Base-by-base conservation (phyloP, 2,888 invertebrate species). In the Stegana nigrithorax region DNA sequence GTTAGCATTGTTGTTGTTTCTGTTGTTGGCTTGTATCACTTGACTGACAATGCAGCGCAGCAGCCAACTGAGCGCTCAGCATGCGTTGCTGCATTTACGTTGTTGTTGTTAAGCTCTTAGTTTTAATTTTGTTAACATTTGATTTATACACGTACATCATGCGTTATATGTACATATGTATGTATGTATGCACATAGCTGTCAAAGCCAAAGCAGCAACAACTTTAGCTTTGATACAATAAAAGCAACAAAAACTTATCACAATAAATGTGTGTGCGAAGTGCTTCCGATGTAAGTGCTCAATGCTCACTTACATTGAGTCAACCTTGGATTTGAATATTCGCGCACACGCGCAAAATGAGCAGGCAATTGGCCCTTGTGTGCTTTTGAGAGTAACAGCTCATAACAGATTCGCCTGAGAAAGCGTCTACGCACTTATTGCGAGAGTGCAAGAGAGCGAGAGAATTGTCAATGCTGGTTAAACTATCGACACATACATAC, bases 241-340 rank as follows among this genome's bases (percentile, higher is more conserved):
- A 47, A 21, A n/a, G 14, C 21, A 47, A 25, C n/a, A 47, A 47
- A 21, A 47, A 47, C 14, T 42, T 42, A 42, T 23, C 14, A 17
- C 47, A 60, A 57, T 12, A 26, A 42, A 36, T 21, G 50, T 67
- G 57, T 17, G 47, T 32, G 59, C 73, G 71, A 73, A 66, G 60
- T 69, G 79, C 76, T 75, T 75, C 80, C 75, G 80, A 75, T 78
- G 78, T 77, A 26, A 59, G 39, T 36, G 50, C 32, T 27, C 53
- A 17, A 10, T 56, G 66, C 66, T 67, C 63, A 73, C 69, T 72
- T 69, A 66, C 73, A 73, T 71, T 72, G 73, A 67, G 67, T 61
- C 42, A 51, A 53, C 60, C 36, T 47, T 27, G 60, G 53, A n/a
- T 21, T 17, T 7, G 29, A 29, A 39, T 39, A 56, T 29, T 36